Percentiles rank a stretch among this genome's conserved stretches.
phyloP scores from a whole-genome alignment of 2,797 vertebrate genomes.

The Aplochiton taeniatus region DNA sequence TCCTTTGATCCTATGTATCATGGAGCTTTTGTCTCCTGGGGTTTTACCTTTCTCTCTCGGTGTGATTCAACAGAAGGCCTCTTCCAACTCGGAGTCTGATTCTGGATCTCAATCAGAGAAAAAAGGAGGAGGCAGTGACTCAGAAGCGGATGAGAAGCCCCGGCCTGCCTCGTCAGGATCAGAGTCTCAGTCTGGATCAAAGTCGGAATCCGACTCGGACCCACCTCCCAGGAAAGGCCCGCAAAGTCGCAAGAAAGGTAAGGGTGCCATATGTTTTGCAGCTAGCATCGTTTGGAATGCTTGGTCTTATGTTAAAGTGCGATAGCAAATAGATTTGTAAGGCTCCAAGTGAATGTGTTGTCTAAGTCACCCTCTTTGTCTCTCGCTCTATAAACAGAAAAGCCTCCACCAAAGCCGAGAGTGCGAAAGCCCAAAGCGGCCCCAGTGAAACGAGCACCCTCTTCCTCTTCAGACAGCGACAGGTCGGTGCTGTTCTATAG shows the following conservation, averaged over 20 bases:
- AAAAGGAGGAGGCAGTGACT: conserved; percentile 71
- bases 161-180: conserved; percentile 79
- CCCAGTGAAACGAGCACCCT: conserved; percentile 73
- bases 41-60: not conserved
- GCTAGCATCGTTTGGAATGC: not conserved
- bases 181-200: conserved; percentile 81
- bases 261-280: not conserved
- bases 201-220: conserved; percentile 86
- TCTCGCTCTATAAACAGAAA: conserved; percentile 68
- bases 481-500: conserved; percentile 72
- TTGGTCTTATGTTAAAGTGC: not conserved
- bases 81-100: conserved; percentile 86
- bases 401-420: conserved; percentile 86
- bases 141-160: conserved; percentile 75
- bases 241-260: conserved; percentile 87
- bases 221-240: conserved; percentile 84
- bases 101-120: conserved; percentile 81
- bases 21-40: not conserved
- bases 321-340: not conserved
- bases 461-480: conserved; percentile 87
- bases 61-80: conserved; percentile 74
- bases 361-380: conserved; percentile 1
- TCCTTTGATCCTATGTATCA: too few species aligned
- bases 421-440: conserved; percentile 84
- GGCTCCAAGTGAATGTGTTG: not conserved